Base-by-base conservation (phyloP, 1,140 invertebrate genomes). In the Calephelis nemesis region DNA sequence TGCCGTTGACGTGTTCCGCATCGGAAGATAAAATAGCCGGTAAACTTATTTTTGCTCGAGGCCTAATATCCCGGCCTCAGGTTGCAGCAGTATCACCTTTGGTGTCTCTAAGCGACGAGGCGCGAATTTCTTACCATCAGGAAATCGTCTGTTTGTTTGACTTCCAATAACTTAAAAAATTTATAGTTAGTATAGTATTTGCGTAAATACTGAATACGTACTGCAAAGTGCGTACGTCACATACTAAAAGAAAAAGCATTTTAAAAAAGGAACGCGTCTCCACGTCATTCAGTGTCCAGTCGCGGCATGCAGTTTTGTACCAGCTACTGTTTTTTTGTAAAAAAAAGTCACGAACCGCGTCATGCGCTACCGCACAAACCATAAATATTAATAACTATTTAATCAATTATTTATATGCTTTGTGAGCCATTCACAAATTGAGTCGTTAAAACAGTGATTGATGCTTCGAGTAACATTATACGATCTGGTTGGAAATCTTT, bases 301-400 rank as follows among this genome's bases (percentile, higher is more conserved):
- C 60, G 60, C 70, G 81, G 82, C 81, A 82, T 80, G 84, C 84
- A 82, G 84, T 87, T 82, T 81, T 83, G 78, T 84, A 80, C 74
- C 63, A 74, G 87, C 87, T 88, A 88, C 85, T 71, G 86, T 83
- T 83, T 85, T 88, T 88, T 86, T 82, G 74, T 73, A 62, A 67
- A 69, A 79, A 75, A 76, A 77, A 71, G 49, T 63, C 67, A 74
- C 72, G 87, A 84, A 85, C 75, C 71, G 84, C 79, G 78, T 84
- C 74, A 90, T 90, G 85, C 87, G 71, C 74, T 71, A 85, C 74
- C 67, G 74, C 74, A 68, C 69, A 74, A 74, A 58, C 66, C 81
- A 88, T 86, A 76, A 84, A 87, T 84, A 85, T 88, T 86, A 72
- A 86, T 86, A 79, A 76, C 65, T 75, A 77, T 76, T 80, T 79